Conservation (phyloP, 1,140 invertebrate genomes). For the Palaemon carinicauda region DNA sequence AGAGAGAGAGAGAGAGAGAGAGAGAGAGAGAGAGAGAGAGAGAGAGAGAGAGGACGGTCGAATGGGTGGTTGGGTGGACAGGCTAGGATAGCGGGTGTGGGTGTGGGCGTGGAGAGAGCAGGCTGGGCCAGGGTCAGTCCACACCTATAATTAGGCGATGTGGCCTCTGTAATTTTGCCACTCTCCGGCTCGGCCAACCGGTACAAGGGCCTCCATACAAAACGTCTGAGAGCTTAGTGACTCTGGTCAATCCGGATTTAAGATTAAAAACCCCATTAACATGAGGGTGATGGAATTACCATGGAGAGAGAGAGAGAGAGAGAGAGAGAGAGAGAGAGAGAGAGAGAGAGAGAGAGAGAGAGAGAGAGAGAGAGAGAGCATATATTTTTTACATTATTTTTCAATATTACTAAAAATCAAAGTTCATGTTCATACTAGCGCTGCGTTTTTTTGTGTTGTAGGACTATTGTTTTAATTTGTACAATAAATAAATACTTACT, state of each 20-base stretch:
- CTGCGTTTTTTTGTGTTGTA: no score
- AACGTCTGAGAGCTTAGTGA: conserved; percentile 36
- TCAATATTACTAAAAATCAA: no score
- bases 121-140: conserved; percentile 32
- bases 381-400: no score
- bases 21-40: not conserved
- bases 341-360: no score
- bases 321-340: no score
- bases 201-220: conserved; percentile 30
- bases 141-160: conserved; percentile 44
- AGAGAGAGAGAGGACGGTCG: not conserved
- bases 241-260: conserved; percentile 33
- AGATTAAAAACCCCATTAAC: conserved; percentile 38
- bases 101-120: not conserved
- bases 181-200: conserved; percentile 13
- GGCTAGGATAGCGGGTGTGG: not conserved
- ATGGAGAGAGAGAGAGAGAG: not conserved
- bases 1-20: not conserved
- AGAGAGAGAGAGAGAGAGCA: no score
- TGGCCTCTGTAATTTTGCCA: conserved; percentile 43
- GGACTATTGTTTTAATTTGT: no score
- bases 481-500: no score
- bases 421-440: no score
- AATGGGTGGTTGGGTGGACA: not conserved
- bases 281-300: conserved; percentile 10